Evolutionary conservation across 2,113 vertebrate species (phyloP), one percentile per base, ranked within the genome.

Genomic region (Mesitornis unicolor): DNA sequence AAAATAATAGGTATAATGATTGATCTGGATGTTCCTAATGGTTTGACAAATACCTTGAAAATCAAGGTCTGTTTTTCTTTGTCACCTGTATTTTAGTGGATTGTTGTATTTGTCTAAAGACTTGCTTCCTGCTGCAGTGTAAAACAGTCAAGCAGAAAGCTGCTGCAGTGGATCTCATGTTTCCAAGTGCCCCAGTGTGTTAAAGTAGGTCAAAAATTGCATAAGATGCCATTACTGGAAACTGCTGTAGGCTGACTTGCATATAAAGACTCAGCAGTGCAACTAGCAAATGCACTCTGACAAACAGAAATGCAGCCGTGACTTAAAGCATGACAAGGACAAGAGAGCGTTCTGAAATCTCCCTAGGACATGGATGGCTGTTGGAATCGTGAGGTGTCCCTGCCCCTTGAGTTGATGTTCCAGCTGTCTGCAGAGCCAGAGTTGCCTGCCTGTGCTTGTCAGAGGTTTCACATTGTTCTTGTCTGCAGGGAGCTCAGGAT

Each of bases 151-250:
- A 61, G 83, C 69, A 92, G 74, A 91, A 94, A 68, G 84, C 91
- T 79, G 69, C 91, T 71, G 77, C 84, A 83, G 87, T 59, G 61
- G 50, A 74, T 93, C 60, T 78, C 1, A 1, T 85, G 90, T 87
- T 90, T 93, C 82, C 57, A 87, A 92, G 60, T 82, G 84, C 74
- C 70, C 45, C 43, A 17, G 0, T 45, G 89, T 2, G 63, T 82
- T 89, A 81, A 97, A 95, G 86, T 91, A 97, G 95, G 94, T 97
- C 96, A 97, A 87, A 95, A 94, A 82, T 97, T 97, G 95, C 87
- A 50, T 97, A 97, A 97, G 89, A 84, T 93, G 84, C 92, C 89
- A 93, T 94, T 93, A 87, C 93, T 96, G 89, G 87, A 96, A 96
- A 94, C 89, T 88, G 94, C 95, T 97, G 91, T 90, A 92, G 96